Evolutionary conservation across 2,113 vertebrate species (phyloP), one percentile per base, ranked within the genome.

Genomic region (Scartelaos histophorus): DNA sequence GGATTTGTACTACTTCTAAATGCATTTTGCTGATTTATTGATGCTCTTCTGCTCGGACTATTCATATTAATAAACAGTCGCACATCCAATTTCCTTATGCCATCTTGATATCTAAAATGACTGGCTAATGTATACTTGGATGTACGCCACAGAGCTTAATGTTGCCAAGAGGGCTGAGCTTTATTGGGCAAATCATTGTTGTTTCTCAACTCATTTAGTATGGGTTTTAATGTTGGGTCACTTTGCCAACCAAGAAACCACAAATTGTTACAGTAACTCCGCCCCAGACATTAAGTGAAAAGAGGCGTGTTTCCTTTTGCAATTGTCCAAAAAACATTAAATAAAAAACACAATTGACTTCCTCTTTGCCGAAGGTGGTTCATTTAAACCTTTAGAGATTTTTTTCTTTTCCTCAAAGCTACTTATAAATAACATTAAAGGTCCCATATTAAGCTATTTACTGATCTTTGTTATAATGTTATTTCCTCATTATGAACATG

Each of bases 41-140:
- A 35, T 43, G 61, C 34, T 43, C 19, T 21, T 64, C 17, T 64
- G 61, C 34, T 3, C 9, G 0, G 7, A 35, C 61, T 64, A 64
- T 64, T 64, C 34, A n/a, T 43, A 64, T 64, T 64, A 43, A 64
- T 64, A 64, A 64, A 64, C 19, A 64, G 29, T 38, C 34, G 21
- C 60, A 62, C 61, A n/a, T 64, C 17, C 61, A 64, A 38, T 64
- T 38, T 54, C 51, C 51, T 54, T 54, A 53, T 64, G 56, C 58
- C 25, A 17, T 29, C 61, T 38, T 38, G 29, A 12, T 34, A n/a
- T 64, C 61, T 64, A n/a, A 64, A 64, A 64, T 64, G 61, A 38
- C 29, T 38, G 34, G 58, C 58, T 61, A 61, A 61, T 34, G 58
- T 61, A 21, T 19, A 64, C 34, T 64, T 64, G 61, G 61, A 64